Evolutionary conservation across 2,113 vertebrate species (phyloP), one percentile per base, ranked within the genome.

Genomic region (Tringa solitaria): DNA sequence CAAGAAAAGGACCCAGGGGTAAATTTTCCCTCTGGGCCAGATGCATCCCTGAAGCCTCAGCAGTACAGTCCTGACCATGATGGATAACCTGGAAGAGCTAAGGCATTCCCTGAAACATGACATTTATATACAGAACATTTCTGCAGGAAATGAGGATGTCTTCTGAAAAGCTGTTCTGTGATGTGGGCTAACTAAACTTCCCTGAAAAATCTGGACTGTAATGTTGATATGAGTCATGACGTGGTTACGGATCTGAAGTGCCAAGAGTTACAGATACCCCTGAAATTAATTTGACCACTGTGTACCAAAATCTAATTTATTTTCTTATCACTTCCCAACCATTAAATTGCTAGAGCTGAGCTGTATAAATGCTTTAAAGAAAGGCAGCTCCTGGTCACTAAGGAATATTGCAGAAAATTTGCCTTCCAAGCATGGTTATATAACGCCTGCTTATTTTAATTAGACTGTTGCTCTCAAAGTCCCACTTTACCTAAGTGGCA

Each of bases 371-470:
- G 57, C 28, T 92, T 81, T 93, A 82, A 81, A 90, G 80, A 87
- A 95, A 79, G 57, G 20, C 83, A 92, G 54, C 48, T 96, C 45
- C 64, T 63, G 72, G 24, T 92, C 92, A 90, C 90, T 79, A 61
- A 82, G 94, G 95, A 90, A 92, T 91, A 89, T 73, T 89, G 77
- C 61, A 95, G 90, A 92, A 95, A 95, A 89, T 73, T 87, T 95
- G 77, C 77, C 94, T 92, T 93, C 78, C 3, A 18, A 94, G 91
- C 86, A 59, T 46, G 37, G 80, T 95, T 97, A 95, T 83, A 17
- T 92, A 96, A 96, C 0, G 1, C 74, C 74, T n/a, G 73, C 80
- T 93, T 92, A 92, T 91, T 97, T 95, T 96, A 95, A 93, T 96
- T 91, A 91, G 92, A 91, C 74, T 96, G 93, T 82, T 89, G 84